Base-by-base conservation (phyloP, 1,140 invertebrate species). In the Carposina sasakii region DNA sequence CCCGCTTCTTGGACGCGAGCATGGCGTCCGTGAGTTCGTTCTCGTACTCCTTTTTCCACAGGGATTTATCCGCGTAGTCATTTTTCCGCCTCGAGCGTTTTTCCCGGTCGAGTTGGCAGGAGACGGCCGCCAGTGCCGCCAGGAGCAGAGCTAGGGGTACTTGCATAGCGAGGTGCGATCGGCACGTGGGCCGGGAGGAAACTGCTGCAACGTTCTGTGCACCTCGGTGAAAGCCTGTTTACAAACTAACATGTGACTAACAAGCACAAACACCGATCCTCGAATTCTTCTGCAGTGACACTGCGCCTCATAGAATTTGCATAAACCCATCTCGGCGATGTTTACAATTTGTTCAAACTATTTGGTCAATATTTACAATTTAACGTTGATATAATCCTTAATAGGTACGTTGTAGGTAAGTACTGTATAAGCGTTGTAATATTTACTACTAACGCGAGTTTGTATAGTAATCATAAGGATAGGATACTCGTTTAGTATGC, bases 21-120 rank as follows among this genome's bases (percentile, higher is more conserved):
- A 79, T 73, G 1, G 76, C 72, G 17, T 79, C 70, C 9, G 53
- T 77, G 16, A 81, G 53, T 59, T 83, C 76, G 4, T 63, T 57
- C 44, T 83, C 76, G 34, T 77, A 81, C 34, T 76, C 76, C 10
- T 76, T 65, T 53, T 77, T 81, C 76, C 79, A 83, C 10, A 77
- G 48, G 1, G 63, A 52, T 43, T 75, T 74, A 19, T 74, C 69
- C 6, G 41, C 28, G 24, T 54, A 56, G 10, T 60, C 60, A 37
- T 66, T 70, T 41, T 65, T 69, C 5, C 50, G 56, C 52, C 61
- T 69, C 22, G 23, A 52, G 36, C 62, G 51, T 40, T 59, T 68
- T 0, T 60, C 52, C 40, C 52, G 40, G 23, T 33, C 52, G 17
- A 54, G 36, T 50, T 67, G 60, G 48, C 60, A 48, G 6, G 51